phyloP scores from a whole-genome alignment of 2,797 vertebrate genomes.

The Anisognathus igniventris region DNA sequence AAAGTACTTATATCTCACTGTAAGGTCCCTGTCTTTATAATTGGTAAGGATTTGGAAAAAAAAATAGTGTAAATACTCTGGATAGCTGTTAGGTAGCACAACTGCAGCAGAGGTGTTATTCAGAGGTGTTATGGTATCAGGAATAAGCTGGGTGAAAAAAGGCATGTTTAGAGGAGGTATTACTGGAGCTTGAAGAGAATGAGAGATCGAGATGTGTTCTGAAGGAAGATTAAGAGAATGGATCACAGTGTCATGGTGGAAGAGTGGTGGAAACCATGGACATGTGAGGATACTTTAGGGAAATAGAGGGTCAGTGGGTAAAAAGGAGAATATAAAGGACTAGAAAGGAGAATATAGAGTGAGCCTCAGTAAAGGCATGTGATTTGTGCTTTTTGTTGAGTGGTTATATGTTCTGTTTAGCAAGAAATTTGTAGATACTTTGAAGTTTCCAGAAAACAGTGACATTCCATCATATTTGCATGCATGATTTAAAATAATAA shows the following conservation, averaged over 20 bases:
- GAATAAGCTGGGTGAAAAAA: background rate
- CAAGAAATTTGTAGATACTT: background rate
- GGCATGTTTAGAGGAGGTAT: background rate
- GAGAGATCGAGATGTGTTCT: background rate
- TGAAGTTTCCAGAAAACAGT: slow-evolving; percentile 19
- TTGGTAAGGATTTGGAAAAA: background rate
- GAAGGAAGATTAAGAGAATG: background rate
- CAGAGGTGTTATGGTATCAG: background rate
- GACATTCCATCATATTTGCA: slow-evolving; percentile 22
- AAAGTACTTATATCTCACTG: background rate
- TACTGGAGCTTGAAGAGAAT: background rate
- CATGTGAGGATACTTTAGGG: background rate
- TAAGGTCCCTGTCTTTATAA: background rate
- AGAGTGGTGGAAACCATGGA: background rate
- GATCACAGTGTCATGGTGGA: background rate
- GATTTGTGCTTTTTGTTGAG: background rate
- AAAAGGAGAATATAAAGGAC: background rate
- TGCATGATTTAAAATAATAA: background rate
- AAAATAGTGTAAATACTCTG: background rate
- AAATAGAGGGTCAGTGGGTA: background rate
- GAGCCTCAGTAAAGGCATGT: background rate
- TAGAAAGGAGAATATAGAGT: background rate
- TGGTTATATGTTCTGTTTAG: background rate
- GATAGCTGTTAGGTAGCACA: background rate
- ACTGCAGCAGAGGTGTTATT: background rate